Base-by-base conservation (phyloP, 1,140 invertebrate species). In the Probaryconus sp. region DNA sequence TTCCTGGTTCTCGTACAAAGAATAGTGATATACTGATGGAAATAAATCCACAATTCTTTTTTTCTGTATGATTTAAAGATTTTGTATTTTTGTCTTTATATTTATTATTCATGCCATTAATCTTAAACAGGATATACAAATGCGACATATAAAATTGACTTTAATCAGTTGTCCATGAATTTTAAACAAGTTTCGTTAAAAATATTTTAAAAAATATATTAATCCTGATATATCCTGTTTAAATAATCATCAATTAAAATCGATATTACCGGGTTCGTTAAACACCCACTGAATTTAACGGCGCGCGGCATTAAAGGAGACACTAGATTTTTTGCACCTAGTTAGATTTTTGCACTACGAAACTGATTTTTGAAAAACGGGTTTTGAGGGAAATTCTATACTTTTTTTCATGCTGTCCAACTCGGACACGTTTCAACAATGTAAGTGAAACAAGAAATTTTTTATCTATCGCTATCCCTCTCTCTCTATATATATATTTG, bases 401-500 rank as follows among this genome's bases (percentile, higher is more conserved):
- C 79, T 85, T 82, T 86, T 85, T 87, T 87, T 78, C 86, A 87
- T 86, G 85, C 86, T 85, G 85, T 87, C 85, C 81, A 77, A 72
- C 83, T 79, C 76, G 86, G 83, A 84, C 84, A 83, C 84, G 78
- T 81, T 86, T 86, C 80, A 83, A 81, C 78, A 82, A 86, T 87
- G 87, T 87, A 88, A 88, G 87, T 87, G 81, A n/a, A n/a, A 81
- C 77, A 85, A 83, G 78, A 74, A 79, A 88, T 84, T 88, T 82
- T 88, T 86, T 86, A 80, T 77, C 85, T 83, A 83, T 86, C 73
- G 76, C 79, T 80, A 71, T 63, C 64, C 60, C 70, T 51, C 70
- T 68, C 5, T 83, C 58, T 80, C 40, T 82, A 63, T 61, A 30
- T 26, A 20, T 31, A 18, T 28, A 21, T n/a, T 24, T 40, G 60